A percentile compares a stretch with the other conserved stretches of the same genome.
These are phyloP conservation scores for Leptogaster cylindrica DNA, from an alignment of 2,888 invertebrate genomes.

Conservation along the genomic window DNA sequence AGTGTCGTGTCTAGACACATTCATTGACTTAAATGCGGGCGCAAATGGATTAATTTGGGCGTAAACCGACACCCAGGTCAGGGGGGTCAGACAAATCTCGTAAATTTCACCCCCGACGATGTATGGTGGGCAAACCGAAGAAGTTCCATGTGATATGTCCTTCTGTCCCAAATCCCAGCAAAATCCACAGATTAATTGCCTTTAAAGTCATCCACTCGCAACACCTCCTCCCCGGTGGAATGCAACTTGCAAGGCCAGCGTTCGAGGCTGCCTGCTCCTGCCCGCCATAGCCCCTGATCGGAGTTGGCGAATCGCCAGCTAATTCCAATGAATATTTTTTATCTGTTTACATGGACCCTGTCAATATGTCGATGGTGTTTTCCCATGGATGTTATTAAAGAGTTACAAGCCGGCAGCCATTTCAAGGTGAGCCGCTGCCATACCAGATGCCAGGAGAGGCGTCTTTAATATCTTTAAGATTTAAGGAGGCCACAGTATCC, in stretches of 20 bases:
- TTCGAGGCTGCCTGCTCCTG: background rate
- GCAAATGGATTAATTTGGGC: background rate
- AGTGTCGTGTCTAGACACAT: background rate
- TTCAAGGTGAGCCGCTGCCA: too few relatives aligned
- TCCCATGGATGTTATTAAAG: conserved; percentile 11
- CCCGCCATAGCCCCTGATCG: background rate
- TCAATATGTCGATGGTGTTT: conserved; percentile 30
- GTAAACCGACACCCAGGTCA: background rate
- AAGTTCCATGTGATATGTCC: conserved; percentile 10
- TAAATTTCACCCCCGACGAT: background rate
- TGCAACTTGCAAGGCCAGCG: background rate
- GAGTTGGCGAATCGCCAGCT: conserved; percentile 26
- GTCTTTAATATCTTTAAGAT: conserved; percentile 1
- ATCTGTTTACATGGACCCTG: conserved; percentile 20
- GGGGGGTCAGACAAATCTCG: background rate
- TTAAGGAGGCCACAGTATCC: too few relatives aligned
- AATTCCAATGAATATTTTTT: conserved; percentile 33
- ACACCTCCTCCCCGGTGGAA: too few relatives aligned
- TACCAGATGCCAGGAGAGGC: too few relatives aligned
- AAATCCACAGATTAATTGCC: conserved; percentile 24
- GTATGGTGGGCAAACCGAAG: background rate
- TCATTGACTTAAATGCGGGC: conserved; percentile 1
- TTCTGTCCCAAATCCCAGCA: background rate
- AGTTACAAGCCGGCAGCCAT: background rate
- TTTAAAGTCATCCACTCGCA: background rate